A percentile compares a stretch with the other conserved stretches of the same genome.
phyloP scores from a whole-genome alignment of 1,140 invertebrate genomes.

The Bombus pyrosoma region DNA sequence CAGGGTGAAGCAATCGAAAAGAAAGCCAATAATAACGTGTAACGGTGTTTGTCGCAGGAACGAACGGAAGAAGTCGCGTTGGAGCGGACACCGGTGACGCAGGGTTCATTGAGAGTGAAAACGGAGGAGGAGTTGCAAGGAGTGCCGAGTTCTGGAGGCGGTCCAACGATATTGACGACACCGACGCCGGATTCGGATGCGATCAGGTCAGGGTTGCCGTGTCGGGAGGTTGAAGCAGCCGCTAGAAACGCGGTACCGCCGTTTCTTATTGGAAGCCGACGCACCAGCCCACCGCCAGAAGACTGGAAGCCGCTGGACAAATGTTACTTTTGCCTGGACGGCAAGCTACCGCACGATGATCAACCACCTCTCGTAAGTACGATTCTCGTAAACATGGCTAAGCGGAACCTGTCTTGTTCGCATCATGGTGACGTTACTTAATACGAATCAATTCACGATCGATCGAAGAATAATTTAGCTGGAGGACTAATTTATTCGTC shows the following conservation, averaged over 20 bases:
- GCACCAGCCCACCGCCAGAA: constrained; percentile 83
- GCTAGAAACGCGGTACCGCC: constrained; percentile 50
- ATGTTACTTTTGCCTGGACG: constrained; percentile 94
- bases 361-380: constrained; percentile 84
- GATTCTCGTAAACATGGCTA: background rate
- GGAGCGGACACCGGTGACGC: constrained; percentile 78
- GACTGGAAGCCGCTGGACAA: constrained; percentile 94
- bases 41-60: constrained; percentile 61
- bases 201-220: constrained; percentile 70
- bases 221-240: constrained; percentile 67
- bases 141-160: constrained; percentile 68
- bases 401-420: background rate
- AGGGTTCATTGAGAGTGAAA: constrained; percentile 80
- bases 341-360: constrained; percentile 86
- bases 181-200: constrained; percentile 67
- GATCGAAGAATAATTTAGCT: background rate
- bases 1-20: fast-evolving
- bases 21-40: background rate
- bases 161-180: constrained; percentile 58
- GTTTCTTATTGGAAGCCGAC: constrained; percentile 72
- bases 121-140: constrained; percentile 81
- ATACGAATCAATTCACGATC: background rate
- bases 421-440: constrained; percentile 4
- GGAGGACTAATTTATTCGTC: background rate
- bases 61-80: constrained; percentile 74